Conservation (phyloP, 2,888 invertebrate genomes). For the Theretra japonica region DNA sequence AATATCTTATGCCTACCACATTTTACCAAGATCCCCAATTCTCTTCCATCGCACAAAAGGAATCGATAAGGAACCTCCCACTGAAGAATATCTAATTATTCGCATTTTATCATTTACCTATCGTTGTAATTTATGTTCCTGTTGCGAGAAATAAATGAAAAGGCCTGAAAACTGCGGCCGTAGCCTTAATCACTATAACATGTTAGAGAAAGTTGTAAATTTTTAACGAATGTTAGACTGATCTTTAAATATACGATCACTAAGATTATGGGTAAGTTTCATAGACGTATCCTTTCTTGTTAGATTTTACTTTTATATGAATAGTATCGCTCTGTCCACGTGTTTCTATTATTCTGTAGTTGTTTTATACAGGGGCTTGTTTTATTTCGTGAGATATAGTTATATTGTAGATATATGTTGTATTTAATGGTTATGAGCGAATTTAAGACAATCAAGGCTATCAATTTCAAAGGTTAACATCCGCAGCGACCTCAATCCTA, state of each 20-base stretch:
- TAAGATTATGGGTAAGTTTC: slow-evolving; percentile 71
- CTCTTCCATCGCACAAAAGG: slow-evolving; percentile 35
- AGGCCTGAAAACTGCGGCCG: slow-evolving; percentile 51
- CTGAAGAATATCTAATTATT: background rate
- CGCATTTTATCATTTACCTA: slow-evolving; percentile 33
- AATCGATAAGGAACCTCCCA: slow-evolving; percentile 29
- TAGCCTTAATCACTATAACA: slow-evolving; percentile 67
- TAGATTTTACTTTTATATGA: slow-evolving; percentile 55
- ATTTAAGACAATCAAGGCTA: slow-evolving; percentile 34
- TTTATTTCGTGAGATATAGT: slow-evolving; percentile 16
- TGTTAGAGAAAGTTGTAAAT: slow-evolving; percentile 58
- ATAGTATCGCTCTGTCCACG: slow-evolving; percentile 75
- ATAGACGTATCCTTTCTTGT: slow-evolving; percentile 65
- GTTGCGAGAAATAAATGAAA: slow-evolving; percentile 40
- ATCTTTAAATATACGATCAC: slow-evolving; percentile 80
- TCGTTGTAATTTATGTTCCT: slow-evolving; percentile 43
- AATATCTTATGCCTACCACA: slow-evolving; percentile 11
- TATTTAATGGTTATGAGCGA: slow-evolving; percentile 34
- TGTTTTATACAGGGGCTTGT: slow-evolving; percentile 73
- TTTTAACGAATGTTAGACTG: slow-evolving; percentile 84
- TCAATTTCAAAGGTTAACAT: background rate
- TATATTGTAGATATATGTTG: slow-evolving; percentile 31
- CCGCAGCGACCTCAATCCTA: background rate
- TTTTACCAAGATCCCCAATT: slow-evolving; percentile 2
- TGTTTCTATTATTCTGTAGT: slow-evolving; percentile 65